Evolutionary conservation across 2,797 vertebrate species (phyloP), one percentile per base, ranked within the genome.

Genomic region (Prunella strophiata): DNA sequence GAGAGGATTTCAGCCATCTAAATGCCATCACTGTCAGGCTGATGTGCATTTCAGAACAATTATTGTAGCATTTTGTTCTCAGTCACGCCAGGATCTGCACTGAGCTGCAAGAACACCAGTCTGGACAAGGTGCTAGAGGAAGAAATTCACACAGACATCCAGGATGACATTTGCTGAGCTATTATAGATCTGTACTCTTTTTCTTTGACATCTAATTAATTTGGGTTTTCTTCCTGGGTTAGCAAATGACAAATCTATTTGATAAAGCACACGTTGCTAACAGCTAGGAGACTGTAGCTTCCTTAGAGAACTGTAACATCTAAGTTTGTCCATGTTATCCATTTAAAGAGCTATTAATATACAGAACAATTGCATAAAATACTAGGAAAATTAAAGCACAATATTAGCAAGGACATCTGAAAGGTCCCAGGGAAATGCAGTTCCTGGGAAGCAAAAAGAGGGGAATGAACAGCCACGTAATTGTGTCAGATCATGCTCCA

Each of bases 1-100:
- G 67, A 80, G 59, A 82, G 50, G 50, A 67, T 84, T 96, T 89
- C 82, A 89, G 85, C 82, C 91, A 91, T 38, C 48, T 59, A 92
- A 95, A 96, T 88, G 89, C 76, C 93, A 93, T 79, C 67, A 42
- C 66, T 91, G 91, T 93, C 95, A 91, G 92, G 36, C 76, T 96
- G 94, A 93, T 94, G 85, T 73, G 73, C 85, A 90, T 88, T 92
- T 92, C 82, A 79, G 77, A 85, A 59, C 55, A 88, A 78, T 88
- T 72, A 55, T 73, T 73, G 82, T 48, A 91, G 62, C 85, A 82
- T 88, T 94, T 94, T 91, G 48, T 85, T 87, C 71, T 92, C 82
- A 88, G 73, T 63, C 67, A 57, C 13, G 79, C 57, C 76, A 75
- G n/a, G 55, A 84, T 78, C 40, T 78, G 79, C 78, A 81, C 30